A percentile compares a stretch with the other conserved stretches of the same genome.
Conservation (phyloP, 2,113 vertebrate species). For the Oreotrochilus melanogaster region DNA sequence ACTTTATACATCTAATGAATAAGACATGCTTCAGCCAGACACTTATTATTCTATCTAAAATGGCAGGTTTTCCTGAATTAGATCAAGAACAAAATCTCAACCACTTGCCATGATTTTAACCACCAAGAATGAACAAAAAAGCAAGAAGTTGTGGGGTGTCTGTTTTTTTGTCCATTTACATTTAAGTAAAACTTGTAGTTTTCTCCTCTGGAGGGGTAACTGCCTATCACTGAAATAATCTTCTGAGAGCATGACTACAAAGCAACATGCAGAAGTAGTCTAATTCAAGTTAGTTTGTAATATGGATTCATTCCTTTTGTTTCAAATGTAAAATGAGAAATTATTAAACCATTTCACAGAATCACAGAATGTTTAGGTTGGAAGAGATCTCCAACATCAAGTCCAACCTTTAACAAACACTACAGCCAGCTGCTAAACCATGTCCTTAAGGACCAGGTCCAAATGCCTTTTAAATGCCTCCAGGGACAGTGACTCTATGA, state of each 20-base stretch:
- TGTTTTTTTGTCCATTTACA: not conserved
- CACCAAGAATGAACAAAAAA: not conserved
- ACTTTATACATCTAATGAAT: not conserved
- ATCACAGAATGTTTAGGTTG: too few species aligned
- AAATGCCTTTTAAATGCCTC: too few species aligned
- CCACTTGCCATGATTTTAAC: not conserved
- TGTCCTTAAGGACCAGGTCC: too few species aligned
- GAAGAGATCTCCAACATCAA: too few species aligned
- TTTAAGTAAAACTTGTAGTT: not conserved
- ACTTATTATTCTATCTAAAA: not conserved
- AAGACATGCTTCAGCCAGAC: not conserved
- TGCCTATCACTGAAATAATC: not conserved
- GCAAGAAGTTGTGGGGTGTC: not conserved
- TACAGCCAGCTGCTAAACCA: too few species aligned
- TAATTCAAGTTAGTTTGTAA: not conserved
- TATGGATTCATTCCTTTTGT: not conserved
- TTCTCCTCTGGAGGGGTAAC: not conserved
- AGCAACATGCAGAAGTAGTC: not conserved
- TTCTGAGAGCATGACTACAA: not conserved
- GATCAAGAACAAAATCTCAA: not conserved
- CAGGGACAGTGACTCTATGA: too few species aligned
- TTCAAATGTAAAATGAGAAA: not conserved
- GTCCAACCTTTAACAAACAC: too few species aligned
- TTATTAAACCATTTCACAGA: not conserved
- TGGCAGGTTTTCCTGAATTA: not conserved